Conservation (phyloP, 2,113 vertebrate species). For the Menidia beryllina region DNA sequence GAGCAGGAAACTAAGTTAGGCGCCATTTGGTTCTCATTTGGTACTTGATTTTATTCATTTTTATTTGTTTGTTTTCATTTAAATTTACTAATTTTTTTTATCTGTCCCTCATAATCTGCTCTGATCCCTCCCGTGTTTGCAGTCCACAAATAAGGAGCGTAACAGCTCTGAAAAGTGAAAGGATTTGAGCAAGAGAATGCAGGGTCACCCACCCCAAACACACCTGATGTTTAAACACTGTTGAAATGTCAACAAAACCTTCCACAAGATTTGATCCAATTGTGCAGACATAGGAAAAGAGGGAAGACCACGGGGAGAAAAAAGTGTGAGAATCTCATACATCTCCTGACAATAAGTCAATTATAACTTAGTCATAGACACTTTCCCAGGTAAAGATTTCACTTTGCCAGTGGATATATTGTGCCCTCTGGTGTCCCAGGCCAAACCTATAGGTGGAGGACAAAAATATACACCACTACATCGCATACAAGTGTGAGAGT, state of each 20-base stretch:
- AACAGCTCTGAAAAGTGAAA: slow-evolving; percentile 50
- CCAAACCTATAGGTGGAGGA: background rate
- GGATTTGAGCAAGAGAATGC: slow-evolving; percentile 6
- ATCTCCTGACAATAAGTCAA: too few species aligned
- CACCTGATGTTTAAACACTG: background rate
- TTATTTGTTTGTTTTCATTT: background rate
- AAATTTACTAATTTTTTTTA: background rate
- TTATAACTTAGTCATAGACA: too few species aligned
- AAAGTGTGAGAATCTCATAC: too few species aligned
- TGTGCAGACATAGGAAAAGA: too few species aligned
- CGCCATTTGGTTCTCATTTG: background rate
- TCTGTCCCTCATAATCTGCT: background rate
- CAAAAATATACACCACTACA: background rate
- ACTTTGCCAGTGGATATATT: slow-evolving; percentile 21
- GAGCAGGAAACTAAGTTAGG: background rate
- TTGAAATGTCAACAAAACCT: too few species aligned
- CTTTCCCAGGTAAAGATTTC: background rate
- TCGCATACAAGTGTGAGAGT: slow-evolving; percentile 4
- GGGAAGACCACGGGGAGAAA: too few species aligned
- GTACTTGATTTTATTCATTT: background rate
- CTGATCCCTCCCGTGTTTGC: slow-evolving; percentile 9
- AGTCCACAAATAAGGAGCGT: slow-evolving; percentile 20
- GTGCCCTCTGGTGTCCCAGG: slow-evolving; percentile 58
- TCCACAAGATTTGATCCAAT: too few species aligned
- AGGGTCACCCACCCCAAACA: slow-evolving; percentile 12